A percentile compares a stretch with the other conserved stretches of the same genome.
Conservation (phyloP, 2,888 invertebrate species). For the Diarsia mendica region DNA sequence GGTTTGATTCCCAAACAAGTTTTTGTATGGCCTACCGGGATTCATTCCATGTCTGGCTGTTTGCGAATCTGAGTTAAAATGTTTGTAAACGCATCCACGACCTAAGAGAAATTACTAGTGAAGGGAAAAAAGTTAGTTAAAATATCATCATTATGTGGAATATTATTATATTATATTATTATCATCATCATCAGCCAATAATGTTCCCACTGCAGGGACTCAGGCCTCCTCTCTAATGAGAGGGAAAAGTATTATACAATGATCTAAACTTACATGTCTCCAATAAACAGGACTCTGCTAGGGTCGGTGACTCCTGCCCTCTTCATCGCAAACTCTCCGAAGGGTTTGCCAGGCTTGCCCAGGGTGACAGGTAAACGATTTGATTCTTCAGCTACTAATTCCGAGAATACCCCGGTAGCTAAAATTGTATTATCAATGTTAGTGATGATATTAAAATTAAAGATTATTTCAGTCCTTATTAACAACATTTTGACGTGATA, state of each 20-base stretch:
- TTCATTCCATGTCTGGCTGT: too few species aligned
- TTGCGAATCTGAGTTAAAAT: not conserved
- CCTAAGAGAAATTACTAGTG: not conserved
- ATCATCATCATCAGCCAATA: too few species aligned
- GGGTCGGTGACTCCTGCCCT: constrained; percentile 91
- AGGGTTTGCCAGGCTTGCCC: constrained; percentile 87
- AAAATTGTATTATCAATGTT: constrained; percentile 40
- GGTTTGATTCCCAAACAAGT: too few species aligned
- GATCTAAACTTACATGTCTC: constrained; percentile 92
- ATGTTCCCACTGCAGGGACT: too few species aligned
- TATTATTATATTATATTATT: too few species aligned
- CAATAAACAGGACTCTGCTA: constrained; percentile 94
- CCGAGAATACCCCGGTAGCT: constrained; percentile 85
- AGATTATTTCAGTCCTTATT: not conserved
- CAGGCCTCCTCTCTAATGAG: too few species aligned
- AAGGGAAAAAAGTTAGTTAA: not conserved
- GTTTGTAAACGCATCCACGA: not conserved
- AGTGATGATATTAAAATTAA: not conserved
- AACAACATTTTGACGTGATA: too few species aligned
- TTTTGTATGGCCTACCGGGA: too few species aligned
- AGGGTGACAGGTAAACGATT: constrained; percentile 82
- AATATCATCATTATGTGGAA: too few species aligned
- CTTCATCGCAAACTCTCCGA: constrained; percentile 87
- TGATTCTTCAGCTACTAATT: constrained; percentile 80
- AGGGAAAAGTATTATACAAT: not conserved